phyloP scores from a whole-genome alignment of 2,888 invertebrate genomes.

The Andrena dorsata region DNA sequence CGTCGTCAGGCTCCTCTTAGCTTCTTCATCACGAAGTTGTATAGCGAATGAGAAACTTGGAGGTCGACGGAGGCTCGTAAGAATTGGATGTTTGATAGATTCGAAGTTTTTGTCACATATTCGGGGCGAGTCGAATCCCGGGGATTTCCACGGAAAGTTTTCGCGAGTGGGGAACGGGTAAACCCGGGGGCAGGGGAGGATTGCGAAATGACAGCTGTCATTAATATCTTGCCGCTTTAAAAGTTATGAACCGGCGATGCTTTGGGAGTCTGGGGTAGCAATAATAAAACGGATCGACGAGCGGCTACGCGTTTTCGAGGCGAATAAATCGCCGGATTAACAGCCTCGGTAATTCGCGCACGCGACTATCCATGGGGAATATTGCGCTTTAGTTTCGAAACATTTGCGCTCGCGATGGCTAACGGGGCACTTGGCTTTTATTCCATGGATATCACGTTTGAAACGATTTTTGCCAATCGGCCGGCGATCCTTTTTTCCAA shows the following conservation, averaged over 20 bases:
- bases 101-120: not conserved
- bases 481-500: no score
- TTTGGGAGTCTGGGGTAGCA: not conserved
- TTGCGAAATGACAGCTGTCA: slow-evolving; percentile 16
- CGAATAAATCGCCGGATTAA: slow-evolving; percentile 6
- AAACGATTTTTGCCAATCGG: no score
- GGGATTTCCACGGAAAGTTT: not conserved
- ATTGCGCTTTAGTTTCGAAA: not conserved
- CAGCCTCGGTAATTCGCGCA: not conserved
- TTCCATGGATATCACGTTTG: no score
- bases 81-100: not conserved
- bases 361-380: not conserved
- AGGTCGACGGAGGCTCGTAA: no score
- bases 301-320: not conserved
- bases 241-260: not conserved
- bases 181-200: not conserved
- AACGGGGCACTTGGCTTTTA: not conserved
- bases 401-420: not conserved
- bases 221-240: not conserved
- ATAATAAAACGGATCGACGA: not conserved
- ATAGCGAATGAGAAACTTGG: no score
- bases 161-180: not conserved
- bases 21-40: no score
- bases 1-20: no score
- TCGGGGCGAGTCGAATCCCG: not conserved